Evolutionary conservation across 1,140 invertebrate genomes (phyloP), one percentile per base, ranked within the genome.

Genomic region (Seison nebaliae): DNA sequence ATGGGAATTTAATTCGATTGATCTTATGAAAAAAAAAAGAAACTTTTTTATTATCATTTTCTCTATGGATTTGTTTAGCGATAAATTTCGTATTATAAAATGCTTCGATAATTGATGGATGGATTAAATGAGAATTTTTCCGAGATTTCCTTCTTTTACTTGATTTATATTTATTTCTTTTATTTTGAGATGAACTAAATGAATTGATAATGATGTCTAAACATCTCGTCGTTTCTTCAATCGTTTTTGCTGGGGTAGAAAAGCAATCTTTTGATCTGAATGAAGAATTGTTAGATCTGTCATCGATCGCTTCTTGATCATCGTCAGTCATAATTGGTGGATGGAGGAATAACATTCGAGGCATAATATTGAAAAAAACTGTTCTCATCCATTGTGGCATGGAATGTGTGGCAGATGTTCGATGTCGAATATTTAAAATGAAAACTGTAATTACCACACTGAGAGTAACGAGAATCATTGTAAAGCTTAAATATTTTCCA

Each of bases 401-500:
- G 36, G 46, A 46, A 38, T 59, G 52, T 6, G 55, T 58, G n/a
- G 49, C 44, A 3, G 55, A 53, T 5, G 46, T 45, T 29, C 56
- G 50, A 41, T 51, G 53, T 43, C 57, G 51, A 9, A 57, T 50
- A 28, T 53, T 55, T 22, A 57, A 36, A 6, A 54, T 54, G 33
- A 51, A 50, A 5, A 59, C 55, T 1, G 57, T 56, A 22, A 57
- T 38, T 28, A 57, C 52, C 35, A 58, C 57, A 15, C 54, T 56
- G 44, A 56, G 47, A 18, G 57, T 56, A 42, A 59, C 57, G 14
- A 59, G 49, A 7, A 58, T 50, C 52, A 57, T 54, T 21, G 56
- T 56, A 43, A 59, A 59, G 2, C 58, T 39, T 5, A 59, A 38
- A 38, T 57, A 58, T 38, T 58, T 57, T 4, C 57, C 57, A 29